Base-by-base conservation (phyloP, 2,113 vertebrate species). In the Microcebus griseorufus region DNA sequence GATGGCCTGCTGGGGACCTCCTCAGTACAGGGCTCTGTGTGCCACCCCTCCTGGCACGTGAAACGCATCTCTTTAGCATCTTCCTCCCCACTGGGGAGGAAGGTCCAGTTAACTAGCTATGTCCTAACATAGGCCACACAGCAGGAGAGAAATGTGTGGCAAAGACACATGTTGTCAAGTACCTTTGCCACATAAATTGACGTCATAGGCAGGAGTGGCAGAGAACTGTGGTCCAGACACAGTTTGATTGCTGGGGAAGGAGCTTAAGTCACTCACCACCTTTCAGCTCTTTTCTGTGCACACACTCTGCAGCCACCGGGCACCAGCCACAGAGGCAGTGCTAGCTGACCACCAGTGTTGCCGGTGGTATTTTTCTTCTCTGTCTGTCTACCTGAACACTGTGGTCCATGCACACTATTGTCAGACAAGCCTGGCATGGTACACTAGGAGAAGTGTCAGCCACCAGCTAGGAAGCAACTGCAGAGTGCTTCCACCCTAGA, bases 1-100 rank as follows among this genome's bases (percentile, higher is more conserved):
- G 17, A 10, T 1, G 8, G 45, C 13, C 37, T 51, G 3, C 5
- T 0, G 55, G 51, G 16, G 53, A 25, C 8, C 1, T 58, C 37
- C 60, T 29, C 4, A 18, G 12, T 18, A 32, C 17, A 69, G 64
- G 27, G 25, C 48, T 80, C 55, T 73, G 3, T 10, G 17, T 22
- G 60, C 16, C 32, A 76, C 18, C 73, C 73, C 25, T 87, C 16
- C 20, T 42, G 39, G 29, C 27, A 42, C 14, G n/a, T 0, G 1
- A 37, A 37, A 4, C 11, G 48, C 42, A 51, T 48, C 22, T 83
- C 55, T 67, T 34, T 25, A 42, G 62, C n/a, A 34, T 45, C 11
- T 70, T 4, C 53, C 37, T 62, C 4, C 16, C 22, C 42, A 8
- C 4, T 4, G 25, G 29, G 13, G n/a, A 48, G 2, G 39, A 42